Percentiles rank a stretch among this genome's conserved stretches.
These are phyloP conservation scores for Cichlasoma orientale DNA, from an alignment of 2,797 vertebrate genomes.

Conservation along the genomic window DNA sequence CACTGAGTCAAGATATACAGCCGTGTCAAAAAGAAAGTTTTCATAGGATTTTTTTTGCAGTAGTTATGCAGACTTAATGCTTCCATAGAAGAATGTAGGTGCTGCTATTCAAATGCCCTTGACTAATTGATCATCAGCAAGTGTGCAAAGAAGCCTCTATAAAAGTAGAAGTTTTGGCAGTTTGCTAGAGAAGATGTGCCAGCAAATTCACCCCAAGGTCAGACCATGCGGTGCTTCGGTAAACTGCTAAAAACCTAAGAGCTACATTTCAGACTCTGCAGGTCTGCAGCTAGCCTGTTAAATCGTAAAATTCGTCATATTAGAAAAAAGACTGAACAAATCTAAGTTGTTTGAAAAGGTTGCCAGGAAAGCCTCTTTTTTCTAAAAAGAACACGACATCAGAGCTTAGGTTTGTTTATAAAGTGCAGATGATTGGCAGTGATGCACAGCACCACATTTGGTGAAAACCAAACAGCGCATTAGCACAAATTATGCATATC, in stretches of 20 bases:
- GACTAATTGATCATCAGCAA: neutral
- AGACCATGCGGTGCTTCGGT: neutral
- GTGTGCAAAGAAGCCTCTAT: neutral
- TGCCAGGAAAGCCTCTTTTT: too few relatives aligned
- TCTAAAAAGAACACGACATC: too few relatives aligned
- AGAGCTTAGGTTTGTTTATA: too few relatives aligned
- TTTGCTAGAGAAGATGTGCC: neutral
- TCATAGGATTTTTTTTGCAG: neutral
- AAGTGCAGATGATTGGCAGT: too few relatives aligned
- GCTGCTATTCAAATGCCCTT: neutral
- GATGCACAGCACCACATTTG: too few relatives aligned
- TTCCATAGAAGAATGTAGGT: neutral
- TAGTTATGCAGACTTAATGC: too few relatives aligned
- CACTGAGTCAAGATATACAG: neutral
- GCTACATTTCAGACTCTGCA: neutral
- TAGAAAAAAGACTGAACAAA: too few relatives aligned
- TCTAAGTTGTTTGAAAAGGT: too few relatives aligned
- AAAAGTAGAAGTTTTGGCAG: neutral
- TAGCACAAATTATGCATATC: too few relatives aligned
- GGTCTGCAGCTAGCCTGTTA: neutral
- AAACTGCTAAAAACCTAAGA: neutral
- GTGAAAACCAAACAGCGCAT: too few relatives aligned
- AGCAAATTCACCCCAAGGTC: neutral
- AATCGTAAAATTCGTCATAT: too few relatives aligned
- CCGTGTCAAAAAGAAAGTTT: neutral